phyloP scores from a whole-genome alignment of 1,140 invertebrate genomes.

The Ips typographus region DNA sequence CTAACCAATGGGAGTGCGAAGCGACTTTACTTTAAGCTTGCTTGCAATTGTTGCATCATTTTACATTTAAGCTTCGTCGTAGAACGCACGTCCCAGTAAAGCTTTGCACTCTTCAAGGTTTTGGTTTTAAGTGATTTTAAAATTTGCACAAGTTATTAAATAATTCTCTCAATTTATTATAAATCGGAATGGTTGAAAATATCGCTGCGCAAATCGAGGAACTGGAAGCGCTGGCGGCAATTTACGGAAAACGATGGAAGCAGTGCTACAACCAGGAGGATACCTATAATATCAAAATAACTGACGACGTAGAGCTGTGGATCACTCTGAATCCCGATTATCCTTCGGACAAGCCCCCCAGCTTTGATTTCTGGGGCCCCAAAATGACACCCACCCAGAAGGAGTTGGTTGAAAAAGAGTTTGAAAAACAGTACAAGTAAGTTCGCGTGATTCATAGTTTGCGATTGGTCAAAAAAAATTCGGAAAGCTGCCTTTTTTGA shows the following conservation, averaged over 20 bases:
- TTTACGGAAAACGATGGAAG: constrained; percentile 72
- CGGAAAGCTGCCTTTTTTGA: no score
- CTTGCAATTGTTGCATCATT: no score
- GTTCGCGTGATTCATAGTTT: not conserved
- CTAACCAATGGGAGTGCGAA: no score
- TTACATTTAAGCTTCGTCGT: no score
- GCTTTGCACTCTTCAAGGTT: no score
- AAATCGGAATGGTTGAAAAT: constrained; percentile 37
- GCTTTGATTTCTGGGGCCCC: constrained; percentile 73
- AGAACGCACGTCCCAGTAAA: no score
- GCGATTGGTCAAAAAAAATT: no score
- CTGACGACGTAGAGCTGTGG: constrained; percentile 55
- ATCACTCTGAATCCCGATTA: constrained; percentile 67
- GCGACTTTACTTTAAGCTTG: no score
- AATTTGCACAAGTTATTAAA: no score
- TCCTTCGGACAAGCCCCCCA: constrained; percentile 65
- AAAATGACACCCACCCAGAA: constrained; percentile 64
- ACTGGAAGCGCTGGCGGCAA: constrained; percentile 72
- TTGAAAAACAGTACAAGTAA: constrained; percentile 72
- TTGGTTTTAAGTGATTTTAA: no score
- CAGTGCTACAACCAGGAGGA: constrained; percentile 59
- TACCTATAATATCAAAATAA: constrained; percentile 61
- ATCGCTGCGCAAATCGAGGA: constrained; percentile 59
- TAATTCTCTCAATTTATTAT: no score
- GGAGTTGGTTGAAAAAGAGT: constrained; percentile 55